Evolutionary conservation across 2,113 vertebrate species (phyloP).

Genomic region (Tragelaphus strepsiceros): DNA sequence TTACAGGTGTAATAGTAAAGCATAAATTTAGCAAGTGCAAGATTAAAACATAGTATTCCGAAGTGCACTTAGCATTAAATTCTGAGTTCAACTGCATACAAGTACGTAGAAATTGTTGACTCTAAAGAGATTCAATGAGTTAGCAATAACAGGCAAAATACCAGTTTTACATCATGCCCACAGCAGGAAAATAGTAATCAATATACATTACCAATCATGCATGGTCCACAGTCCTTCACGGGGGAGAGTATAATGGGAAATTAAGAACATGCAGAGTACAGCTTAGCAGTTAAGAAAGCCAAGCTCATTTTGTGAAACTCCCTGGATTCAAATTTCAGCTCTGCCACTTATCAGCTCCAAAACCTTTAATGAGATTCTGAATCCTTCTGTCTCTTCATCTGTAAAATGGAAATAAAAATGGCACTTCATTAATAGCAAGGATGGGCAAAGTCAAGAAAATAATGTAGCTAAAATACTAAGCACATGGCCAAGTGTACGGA

Average conservation of each 20-base stretch:
- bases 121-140: neutral
- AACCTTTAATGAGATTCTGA: constrained; percentile 55
- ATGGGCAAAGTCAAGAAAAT: constrained; percentile 8
- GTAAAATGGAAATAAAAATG: constrained; percentile 61
- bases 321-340: constrained; percentile 51
- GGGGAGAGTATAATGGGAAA: neutral
- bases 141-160: neutral
- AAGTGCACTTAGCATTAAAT: constrained; percentile 13
- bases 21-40: constrained; percentile 50
- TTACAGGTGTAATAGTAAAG: neutral
- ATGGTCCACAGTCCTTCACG: neutral
- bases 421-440: constrained; percentile 24
- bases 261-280: neutral
- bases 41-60: constrained; percentile 46
- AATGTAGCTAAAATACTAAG: neutral
- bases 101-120: neutral
- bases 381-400: constrained; percentile 43
- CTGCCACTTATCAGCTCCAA: constrained; percentile 40
- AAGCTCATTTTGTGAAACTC: constrained; percentile 28
- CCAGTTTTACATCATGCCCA: neutral
- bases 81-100: neutral
- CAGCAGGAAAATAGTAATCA: constrained; percentile 18
- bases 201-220: neutral
- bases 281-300: constrained; percentile 19
- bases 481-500: neutral